Evolutionary conservation across 2,797 vertebrate genomes (phyloP), one percentile per base, ranked within the genome.

Genomic region (Pangasius mekongensis): DNA sequence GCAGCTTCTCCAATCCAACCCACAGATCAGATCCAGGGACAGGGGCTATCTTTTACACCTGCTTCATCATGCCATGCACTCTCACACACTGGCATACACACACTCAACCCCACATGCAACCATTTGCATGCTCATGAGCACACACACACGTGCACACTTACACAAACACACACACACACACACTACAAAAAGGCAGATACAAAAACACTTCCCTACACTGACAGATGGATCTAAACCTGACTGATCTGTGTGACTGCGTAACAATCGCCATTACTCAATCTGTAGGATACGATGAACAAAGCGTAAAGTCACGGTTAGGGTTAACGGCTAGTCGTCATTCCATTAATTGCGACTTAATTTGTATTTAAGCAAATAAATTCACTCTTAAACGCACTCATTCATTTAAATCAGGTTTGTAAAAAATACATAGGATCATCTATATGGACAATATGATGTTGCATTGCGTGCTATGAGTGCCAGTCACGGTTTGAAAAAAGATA

Each of bases 21-120:
- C 89, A 93, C 84, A 88, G 86, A 89, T 92, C 91, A 94, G 89
- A 90, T 91, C 90, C 69, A 6, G 82, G 92, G 93, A 94, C 92
- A 94, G 91, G 91, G 92, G 91, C 47, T 90, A 91, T 92, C 92
- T 90, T 91, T 89, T 88, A 92, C 89, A 89, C 87, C 73, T 87
- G 85, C 91, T 90, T 90, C 62, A 86, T 83, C 69, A 91, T 30
- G 7, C 43, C 52, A 77, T 43, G 54, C 84, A 73, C 86, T 62
- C 83, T 58, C 66, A 60, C 78, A 60, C 67, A 22, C 77, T 56
- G 30, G 71, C 69, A 78, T 36, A n/a, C 83, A 62, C 36, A 36
- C 88, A 77, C 56, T 60, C 54, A 74, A 56, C 78, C 89, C 87
- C 81, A 74, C 86, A 89, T 66, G 52, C 62, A 85, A 33, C 47